A percentile compares a stretch with the other conserved stretches of the same genome.
Conservation (phyloP, 1,140 invertebrate species). For the Leptopilina boulardi region DNA sequence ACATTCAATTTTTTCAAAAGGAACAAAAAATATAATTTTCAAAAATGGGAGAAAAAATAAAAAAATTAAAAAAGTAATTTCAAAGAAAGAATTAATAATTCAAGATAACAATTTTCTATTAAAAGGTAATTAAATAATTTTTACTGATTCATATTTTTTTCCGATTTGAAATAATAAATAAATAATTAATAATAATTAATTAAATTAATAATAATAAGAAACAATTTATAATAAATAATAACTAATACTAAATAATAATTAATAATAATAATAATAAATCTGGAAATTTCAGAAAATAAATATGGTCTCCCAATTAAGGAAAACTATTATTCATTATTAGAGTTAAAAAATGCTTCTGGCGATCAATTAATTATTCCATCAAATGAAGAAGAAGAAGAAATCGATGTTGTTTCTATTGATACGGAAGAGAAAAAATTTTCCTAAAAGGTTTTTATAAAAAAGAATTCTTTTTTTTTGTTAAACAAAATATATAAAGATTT, state of each 20-base stretch:
- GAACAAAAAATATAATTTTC: neutral
- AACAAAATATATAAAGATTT: no score
- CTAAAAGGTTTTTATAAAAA: neutral
- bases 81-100: neutral
- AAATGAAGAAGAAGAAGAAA: neutral
- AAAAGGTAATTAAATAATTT: no score
- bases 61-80: neutral
- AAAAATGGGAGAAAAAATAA: constrained; percentile 34
- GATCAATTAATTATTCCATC: neutral
- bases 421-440: neutral
- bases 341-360: constrained; percentile 6
- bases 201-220: no score
- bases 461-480: neutral
- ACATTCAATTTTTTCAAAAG: neutral
- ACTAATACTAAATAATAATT: no score
- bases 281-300: neutral
- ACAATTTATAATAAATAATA: no score
- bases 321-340: no score
- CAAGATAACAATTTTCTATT: no score
- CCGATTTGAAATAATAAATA: no score
- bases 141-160: no score
- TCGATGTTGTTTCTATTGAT: neutral
- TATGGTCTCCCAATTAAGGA: neutral
- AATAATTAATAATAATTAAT: neutral
- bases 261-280: no score